Evolutionary conservation across 2,797 vertebrate genomes (phyloP).

Genomic region (Fringilla coelebs): DNA sequence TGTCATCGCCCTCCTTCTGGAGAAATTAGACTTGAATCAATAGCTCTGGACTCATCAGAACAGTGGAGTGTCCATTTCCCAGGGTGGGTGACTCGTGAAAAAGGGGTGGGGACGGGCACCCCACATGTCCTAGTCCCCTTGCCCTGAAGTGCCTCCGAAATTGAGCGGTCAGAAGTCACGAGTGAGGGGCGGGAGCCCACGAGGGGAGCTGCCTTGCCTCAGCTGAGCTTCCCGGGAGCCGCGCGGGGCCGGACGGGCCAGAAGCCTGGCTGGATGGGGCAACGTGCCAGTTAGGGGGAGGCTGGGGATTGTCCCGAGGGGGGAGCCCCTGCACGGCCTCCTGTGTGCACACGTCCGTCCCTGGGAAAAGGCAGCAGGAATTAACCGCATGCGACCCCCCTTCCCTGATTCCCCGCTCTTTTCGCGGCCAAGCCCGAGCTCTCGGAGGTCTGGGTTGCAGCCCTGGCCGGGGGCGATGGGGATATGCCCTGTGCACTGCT

Average conservation of each 20-base stretch:
- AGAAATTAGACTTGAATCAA: conserved; percentile 54
- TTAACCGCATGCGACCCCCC: background rate
- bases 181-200: background rate
- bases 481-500: background rate
- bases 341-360: background rate
- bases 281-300: background rate
- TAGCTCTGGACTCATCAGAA: conserved; percentile 37
- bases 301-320: background rate
- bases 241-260: background rate
- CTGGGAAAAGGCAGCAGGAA: background rate
- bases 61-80: conserved; percentile 38
- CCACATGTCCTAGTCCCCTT: background rate
- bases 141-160: background rate
- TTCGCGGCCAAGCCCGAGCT: background rate
- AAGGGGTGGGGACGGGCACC: background rate
- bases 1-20: conserved; percentile 33
- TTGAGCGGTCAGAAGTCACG: background rate
- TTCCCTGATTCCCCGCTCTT: background rate
- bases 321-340: too few species aligned
- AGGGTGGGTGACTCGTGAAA: background rate
- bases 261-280: background rate
- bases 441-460: background rate
- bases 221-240: background rate
- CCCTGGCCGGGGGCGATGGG: too few species aligned
- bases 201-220: background rate